Evolutionary conservation across 2,113 vertebrate species (phyloP).

Genomic region (Hipposideros armiger): DNA sequence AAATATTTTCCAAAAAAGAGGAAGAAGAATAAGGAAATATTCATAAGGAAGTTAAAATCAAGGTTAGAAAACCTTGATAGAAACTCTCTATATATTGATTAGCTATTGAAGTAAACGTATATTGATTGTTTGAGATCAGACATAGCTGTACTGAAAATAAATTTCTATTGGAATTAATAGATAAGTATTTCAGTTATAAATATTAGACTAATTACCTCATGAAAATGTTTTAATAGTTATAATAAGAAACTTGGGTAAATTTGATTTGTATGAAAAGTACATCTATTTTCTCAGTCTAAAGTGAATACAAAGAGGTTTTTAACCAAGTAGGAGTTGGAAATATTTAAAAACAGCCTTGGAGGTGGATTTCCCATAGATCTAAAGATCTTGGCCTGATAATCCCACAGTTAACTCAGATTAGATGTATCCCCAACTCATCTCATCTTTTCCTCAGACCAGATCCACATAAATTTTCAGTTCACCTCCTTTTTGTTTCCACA

Average conservation of each 20-base stretch:
- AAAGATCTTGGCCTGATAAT: background rate
- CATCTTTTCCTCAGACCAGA: background rate
- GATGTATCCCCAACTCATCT: background rate
- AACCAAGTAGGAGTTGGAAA: background rate
- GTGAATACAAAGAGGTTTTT: background rate
- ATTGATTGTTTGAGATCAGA: background rate
- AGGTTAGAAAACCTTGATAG: background rate
- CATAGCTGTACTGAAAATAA: background rate
- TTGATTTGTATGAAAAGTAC: background rate
- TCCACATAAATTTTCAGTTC: background rate
- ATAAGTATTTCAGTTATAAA: background rate
- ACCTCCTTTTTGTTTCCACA: background rate
- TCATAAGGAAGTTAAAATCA: background rate
- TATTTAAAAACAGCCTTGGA: background rate
- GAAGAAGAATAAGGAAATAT: background rate
- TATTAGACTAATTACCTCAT: background rate
- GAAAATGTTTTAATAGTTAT: background rate
- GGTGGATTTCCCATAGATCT: background rate
- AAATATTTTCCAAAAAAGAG: background rate
- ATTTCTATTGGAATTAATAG: background rate
- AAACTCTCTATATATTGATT: background rate
- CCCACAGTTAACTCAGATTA: background rate
- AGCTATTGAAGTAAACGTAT: background rate
- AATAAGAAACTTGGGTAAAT: background rate
- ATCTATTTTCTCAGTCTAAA: background rate